phyloP scores from a whole-genome alignment of 2,113 vertebrate species.

The Thymallus thymallus region DNA sequence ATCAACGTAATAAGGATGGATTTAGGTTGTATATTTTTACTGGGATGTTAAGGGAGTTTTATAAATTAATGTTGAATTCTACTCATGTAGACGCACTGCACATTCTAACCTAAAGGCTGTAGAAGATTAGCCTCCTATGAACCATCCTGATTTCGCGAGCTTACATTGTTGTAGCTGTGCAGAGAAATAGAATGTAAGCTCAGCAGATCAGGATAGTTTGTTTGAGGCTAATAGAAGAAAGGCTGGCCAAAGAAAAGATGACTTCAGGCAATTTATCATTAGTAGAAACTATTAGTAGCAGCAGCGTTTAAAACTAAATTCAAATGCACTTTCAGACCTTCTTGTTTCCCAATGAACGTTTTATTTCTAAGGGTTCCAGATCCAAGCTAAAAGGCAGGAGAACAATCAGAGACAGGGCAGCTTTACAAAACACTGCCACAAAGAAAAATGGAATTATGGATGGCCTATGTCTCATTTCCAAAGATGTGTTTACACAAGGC shows the following conservation, averaged over 20 bases:
- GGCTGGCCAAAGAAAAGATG: constrained; percentile 38
- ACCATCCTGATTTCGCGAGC: too few relatives aligned
- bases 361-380: constrained; percentile 52
- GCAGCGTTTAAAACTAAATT: constrained; percentile 15
- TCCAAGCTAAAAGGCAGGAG: constrained; percentile 42
- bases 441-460: constrained; percentile 59
- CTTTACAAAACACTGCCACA: constrained; percentile 65
- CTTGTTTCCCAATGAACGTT: constrained; percentile 54
- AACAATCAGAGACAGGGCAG: constrained; percentile 50
- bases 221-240: not conserved
- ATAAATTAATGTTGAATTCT: too few relatives aligned
- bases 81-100: not conserved
- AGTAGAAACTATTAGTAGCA: constrained; percentile 25
- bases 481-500: constrained; percentile 62
- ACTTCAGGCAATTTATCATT: constrained; percentile 27
- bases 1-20: not conserved
- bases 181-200: too few relatives aligned
- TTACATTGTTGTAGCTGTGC: too few relatives aligned
- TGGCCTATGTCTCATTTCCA: constrained; percentile 45
- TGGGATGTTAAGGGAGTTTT: not conserved
- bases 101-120: not conserved
- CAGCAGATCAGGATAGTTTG: too few relatives aligned
- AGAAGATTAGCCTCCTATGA: not conserved
- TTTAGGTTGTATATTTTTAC: not conserved
- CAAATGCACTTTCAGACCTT: constrained; percentile 36